Conservation (phyloP, 2,113 vertebrate species). For the Maccullochella peelii region DNA sequence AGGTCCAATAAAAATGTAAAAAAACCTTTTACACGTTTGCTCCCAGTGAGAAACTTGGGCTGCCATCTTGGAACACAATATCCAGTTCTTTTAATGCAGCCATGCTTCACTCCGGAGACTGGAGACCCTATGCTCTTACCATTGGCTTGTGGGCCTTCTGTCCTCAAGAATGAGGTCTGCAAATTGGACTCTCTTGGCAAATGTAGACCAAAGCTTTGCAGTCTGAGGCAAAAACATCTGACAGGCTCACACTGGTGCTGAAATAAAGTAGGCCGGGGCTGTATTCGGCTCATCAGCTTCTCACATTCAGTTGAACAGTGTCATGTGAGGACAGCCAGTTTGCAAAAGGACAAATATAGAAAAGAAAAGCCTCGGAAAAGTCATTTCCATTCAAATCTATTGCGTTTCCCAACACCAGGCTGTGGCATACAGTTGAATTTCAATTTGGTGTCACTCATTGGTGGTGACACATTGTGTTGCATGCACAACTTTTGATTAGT, state of each 20-base stretch:
- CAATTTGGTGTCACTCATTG: background rate
- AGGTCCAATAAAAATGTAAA: no score
- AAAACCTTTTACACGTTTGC: no score
- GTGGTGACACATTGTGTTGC: background rate
- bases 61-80: background rate
- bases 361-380: background rate
- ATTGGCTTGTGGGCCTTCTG: background rate
- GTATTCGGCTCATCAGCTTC: background rate
- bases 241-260: background rate
- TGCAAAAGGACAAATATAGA: background rate
- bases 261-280: constrained; percentile 24
- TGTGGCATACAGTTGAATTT: background rate
- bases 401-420: background rate
- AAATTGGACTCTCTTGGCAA: background rate
- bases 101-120: background rate
- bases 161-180: background rate
- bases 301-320: background rate
- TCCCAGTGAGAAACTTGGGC: no score
- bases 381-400: background rate
- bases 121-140: background rate
- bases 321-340: constrained; percentile 8
- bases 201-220: background rate
- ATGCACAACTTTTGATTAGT: constrained; percentile 17
- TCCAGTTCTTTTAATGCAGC: no score
- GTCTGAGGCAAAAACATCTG: background rate